Percentiles rank a stretch among this genome's conserved stretches.
Evolutionary conservation across 2,113 vertebrate species (phyloP).

Genomic region (Lynx canadensis): DNA sequence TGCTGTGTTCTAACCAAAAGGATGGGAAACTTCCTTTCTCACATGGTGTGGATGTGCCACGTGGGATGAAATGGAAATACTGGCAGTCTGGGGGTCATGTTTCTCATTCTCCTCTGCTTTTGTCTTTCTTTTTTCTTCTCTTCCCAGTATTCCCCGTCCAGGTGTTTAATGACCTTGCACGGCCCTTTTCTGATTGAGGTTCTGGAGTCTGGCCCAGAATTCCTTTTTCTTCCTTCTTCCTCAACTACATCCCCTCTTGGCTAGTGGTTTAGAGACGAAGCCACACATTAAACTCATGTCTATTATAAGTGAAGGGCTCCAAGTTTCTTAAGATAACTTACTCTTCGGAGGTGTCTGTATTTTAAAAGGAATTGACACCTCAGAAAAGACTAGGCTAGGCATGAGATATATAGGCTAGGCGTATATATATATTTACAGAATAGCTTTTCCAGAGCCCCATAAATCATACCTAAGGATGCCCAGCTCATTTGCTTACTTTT

Average conservation of each 20-base stretch:
- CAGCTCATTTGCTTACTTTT: background rate
- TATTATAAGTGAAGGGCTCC: background rate
- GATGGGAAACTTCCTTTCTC: background rate
- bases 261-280: background rate
- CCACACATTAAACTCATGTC: background rate
- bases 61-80: background rate
- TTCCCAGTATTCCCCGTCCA: too few relatives aligned
- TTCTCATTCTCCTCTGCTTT: background rate
- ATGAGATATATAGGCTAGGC: too few relatives aligned
- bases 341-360: background rate
- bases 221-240: background rate
- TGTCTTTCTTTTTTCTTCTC: background rate
- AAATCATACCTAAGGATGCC: background rate
- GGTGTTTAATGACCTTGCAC: background rate
- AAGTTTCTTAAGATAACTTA: background rate
- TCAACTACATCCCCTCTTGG: background rate
- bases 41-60: too few relatives aligned
- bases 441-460: background rate
- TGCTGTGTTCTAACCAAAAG: background rate
- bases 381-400: background rate
- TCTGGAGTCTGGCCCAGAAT: background rate
- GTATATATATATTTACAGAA: background rate
- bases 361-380: background rate
- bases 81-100: accelerated
- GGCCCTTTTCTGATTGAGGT: background rate